Conservation (phyloP, 2,113 vertebrate genomes). For the Nannospalax galili region DNA sequence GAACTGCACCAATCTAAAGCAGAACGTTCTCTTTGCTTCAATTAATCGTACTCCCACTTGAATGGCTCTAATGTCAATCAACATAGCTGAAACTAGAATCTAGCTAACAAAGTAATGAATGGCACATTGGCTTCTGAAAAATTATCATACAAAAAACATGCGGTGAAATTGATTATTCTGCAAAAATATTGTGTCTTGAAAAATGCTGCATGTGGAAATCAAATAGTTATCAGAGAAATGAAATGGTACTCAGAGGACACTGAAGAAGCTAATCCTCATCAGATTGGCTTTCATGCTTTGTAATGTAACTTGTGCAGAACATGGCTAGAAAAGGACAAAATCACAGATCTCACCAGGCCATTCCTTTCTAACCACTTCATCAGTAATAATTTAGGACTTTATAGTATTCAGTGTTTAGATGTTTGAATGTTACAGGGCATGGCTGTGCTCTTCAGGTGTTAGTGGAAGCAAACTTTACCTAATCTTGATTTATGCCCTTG, state of each 20-base stretch:
- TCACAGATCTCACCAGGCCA: conserved; percentile 39
- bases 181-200: conserved; percentile 50
- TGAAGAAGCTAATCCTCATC: conserved; percentile 75
- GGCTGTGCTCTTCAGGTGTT: neutral
- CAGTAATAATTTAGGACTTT: conserved; percentile 73
- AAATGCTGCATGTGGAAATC: conserved; percentile 66
- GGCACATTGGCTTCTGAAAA: conserved; percentile 40
- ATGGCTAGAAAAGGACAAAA: conserved; percentile 55
- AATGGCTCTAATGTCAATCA: conserved; percentile 12
- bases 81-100: conserved; percentile 37
- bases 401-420: conserved; percentile 55
- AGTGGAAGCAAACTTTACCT: conserved; percentile 53
- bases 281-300: conserved; percentile 72
- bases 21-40: neutral
- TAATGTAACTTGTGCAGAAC: conserved; percentile 66
- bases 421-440: conserved; percentile 37
- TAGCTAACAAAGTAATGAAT: conserved; percentile 29
- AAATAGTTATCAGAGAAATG: conserved; percentile 61
- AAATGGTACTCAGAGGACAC: conserved; percentile 38
- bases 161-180: conserved; percentile 40
- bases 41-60: conserved; percentile 15
- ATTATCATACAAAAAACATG: neutral
- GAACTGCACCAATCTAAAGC: neutral
- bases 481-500: conserved; percentile 66
- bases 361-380: conserved; percentile 74